Evolutionary conservation across 2,888 invertebrate genomes (phyloP).

Genomic region (Plebejus anna): DNA sequence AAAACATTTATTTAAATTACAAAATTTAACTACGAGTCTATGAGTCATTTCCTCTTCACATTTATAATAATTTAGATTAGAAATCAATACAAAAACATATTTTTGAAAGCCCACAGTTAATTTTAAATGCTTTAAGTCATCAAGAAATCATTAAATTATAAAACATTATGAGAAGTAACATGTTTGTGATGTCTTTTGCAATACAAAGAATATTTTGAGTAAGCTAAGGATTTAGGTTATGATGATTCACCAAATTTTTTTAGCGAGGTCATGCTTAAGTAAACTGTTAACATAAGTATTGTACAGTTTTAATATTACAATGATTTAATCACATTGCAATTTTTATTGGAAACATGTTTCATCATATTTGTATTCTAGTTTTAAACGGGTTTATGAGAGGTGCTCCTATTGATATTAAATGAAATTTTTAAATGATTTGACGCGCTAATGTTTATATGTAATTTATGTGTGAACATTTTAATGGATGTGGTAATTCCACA

Average conservation of each 20-base stretch:
- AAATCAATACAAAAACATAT: too few relatives aligned
- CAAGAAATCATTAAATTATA: background rate
- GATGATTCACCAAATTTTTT: constrained; percentile 41
- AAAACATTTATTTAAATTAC: background rate
- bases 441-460: background rate
- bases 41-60: too few relatives aligned
- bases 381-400: background rate
- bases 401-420: background rate
- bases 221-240: constrained; percentile 36
- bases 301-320: constrained; percentile 1
- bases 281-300: constrained; percentile 31
- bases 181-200: background rate
- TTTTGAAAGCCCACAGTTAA: background rate
- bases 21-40: too few relatives aligned
- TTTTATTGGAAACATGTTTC: constrained; percentile 4
- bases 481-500: background rate
- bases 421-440: background rate
- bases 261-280: constrained; percentile 42
- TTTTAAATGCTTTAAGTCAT: background rate
- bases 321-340: constrained; percentile 5
- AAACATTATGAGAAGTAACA: background rate
- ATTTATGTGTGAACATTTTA: constrained; percentile 5
- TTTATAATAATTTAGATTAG: too few relatives aligned
- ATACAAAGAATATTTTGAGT: constrained; percentile 24
- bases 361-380: background rate